Percentiles rank a stretch among this genome's conserved stretches.
These are phyloP conservation scores for Cyanoliseus patagonus DNA, from an alignment of 2,113 vertebrate genomes.

Conservation along the genomic window DNA sequence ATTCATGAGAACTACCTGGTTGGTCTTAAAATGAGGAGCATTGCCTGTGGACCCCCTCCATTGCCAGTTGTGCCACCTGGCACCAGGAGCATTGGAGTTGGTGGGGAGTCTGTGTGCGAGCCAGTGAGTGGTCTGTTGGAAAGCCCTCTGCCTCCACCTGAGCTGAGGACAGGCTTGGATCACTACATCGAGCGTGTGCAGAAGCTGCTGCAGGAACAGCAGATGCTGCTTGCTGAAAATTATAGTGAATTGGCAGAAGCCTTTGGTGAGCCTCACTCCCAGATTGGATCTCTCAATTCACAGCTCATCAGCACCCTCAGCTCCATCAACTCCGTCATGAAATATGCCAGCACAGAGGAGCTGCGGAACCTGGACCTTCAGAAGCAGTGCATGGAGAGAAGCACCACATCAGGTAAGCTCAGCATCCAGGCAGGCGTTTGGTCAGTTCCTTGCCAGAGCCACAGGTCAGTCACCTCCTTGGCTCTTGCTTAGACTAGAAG, in stretches of 20 bases:
- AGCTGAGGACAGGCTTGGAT: slow-evolving; percentile 79
- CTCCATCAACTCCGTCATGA: slow-evolving; percentile 92
- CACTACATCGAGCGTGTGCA: slow-evolving; percentile 95
- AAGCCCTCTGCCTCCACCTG: slow-evolving; percentile 30
- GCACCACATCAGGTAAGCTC: slow-evolving; percentile 56
- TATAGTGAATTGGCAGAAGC: slow-evolving; percentile 93
- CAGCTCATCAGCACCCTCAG: slow-evolving; percentile 93
- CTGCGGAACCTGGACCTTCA: slow-evolving; percentile 74
- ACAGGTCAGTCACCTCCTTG: neutral
- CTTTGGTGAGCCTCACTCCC: slow-evolving; percentile 90
- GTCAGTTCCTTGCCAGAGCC: rapidly evolving
- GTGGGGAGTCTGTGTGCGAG: slow-evolving; percentile 78
- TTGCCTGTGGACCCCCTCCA: slow-evolving; percentile 88
- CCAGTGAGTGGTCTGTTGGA: neutral
- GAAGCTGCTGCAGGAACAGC: slow-evolving; percentile 93
- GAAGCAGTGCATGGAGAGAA: slow-evolving; percentile 53
- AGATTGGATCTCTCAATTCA: slow-evolving; percentile 93
- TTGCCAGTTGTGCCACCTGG: slow-evolving; percentile 1
- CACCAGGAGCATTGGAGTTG: slow-evolving; percentile 88
- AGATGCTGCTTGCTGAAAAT: slow-evolving; percentile 92
- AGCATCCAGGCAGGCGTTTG: rapidly evolving
- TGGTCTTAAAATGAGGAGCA: slow-evolving; percentile 91
- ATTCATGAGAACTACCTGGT: slow-evolving; percentile 90
- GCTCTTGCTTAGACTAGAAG: neutral
- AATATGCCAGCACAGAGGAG: slow-evolving; percentile 83